These are phyloP conservation scores for Arctia plantaginis DNA, from an alignment of 2,888 invertebrate genomes.

Conservation along the genomic window DNA sequence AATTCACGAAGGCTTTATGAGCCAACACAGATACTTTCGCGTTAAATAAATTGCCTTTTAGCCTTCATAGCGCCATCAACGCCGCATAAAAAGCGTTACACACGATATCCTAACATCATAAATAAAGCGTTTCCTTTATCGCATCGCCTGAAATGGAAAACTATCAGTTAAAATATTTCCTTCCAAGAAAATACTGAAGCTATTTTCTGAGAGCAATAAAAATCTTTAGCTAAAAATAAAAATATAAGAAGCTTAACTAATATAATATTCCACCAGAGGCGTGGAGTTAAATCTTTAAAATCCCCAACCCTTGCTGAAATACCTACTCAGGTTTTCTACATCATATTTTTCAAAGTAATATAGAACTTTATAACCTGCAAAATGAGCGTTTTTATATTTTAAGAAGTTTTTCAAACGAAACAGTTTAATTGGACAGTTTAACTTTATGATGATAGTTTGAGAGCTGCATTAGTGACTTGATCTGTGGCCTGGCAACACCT, in stretches of 20 bases:
- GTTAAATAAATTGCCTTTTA: conserved; percentile 5
- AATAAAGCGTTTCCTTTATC: conserved; percentile 12
- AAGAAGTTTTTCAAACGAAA: conserved; percentile 16
- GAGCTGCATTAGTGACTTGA: too few species aligned
- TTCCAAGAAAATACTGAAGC: conserved; percentile 15
- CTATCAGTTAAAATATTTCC: conserved; percentile 22
- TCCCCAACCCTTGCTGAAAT: conserved; percentile 26
- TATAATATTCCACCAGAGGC: conserved; percentile 41
- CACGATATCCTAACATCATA: conserved; percentile 10
- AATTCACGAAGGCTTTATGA: not conserved
- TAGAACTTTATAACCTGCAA: conserved; percentile 40
- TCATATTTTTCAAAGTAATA: conserved; percentile 43
- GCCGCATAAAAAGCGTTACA: conserved; percentile 9
- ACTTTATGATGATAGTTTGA: conserved; percentile 6
- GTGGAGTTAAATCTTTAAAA: conserved; percentile 38
- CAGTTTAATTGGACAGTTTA: not conserved
- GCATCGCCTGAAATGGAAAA: not conserved
- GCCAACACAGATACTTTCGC: conserved; percentile 2
- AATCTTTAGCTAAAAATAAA: conserved; percentile 39
- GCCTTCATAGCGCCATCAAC: conserved; percentile 3
- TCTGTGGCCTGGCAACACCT: too few species aligned
- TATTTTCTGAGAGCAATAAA: conserved; percentile 25
- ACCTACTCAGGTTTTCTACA: conserved; percentile 30
- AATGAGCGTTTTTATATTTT: conserved; percentile 39
- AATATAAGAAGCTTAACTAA: conserved; percentile 48